phyloP scores from a whole-genome alignment of 2,888 invertebrate species.

The Troides helena region DNA sequence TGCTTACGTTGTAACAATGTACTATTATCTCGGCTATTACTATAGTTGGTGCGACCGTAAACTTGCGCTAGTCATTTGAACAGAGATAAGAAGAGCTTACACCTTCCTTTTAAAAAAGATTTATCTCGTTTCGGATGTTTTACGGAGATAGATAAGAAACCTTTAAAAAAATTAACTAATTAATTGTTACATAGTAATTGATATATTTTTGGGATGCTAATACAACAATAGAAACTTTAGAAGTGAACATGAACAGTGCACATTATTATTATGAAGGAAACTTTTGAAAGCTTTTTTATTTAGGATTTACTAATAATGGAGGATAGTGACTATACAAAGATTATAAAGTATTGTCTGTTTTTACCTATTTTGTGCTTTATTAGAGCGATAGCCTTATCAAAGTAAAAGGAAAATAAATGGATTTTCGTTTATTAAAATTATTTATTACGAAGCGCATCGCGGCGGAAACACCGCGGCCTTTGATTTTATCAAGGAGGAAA shows the following conservation, averaged over 20 bases:
- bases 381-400: background rate
- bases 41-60: slow-evolving; percentile 53
- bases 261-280: too few relatives aligned
- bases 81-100: slow-evolving; percentile 39
- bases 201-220: background rate
- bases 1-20: background rate
- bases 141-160: slow-evolving; percentile 16
- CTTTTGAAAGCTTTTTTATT: too few relatives aligned
- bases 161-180: background rate
- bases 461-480: slow-evolving; percentile 19
- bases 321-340: too few relatives aligned
- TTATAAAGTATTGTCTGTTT: too few relatives aligned
- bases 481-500: slow-evolving; percentile 23
- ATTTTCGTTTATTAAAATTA: slow-evolving; percentile 8
- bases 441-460: slow-evolving; percentile 13
- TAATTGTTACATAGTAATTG: background rate
- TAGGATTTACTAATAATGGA: too few relatives aligned
- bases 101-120: slow-evolving; percentile 28
- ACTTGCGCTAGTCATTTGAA: slow-evolving; percentile 43
- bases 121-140: slow-evolving; percentile 21
- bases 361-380: too few relatives aligned
- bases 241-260: too few relatives aligned
- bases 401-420: background rate
- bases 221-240: background rate
- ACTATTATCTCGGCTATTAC: slow-evolving; percentile 50